Percentiles rank a stretch among this genome's conserved stretches.
phyloP scores from a whole-genome alignment of 2,113 vertebrate species.

The Petaurus breviceps region DNA sequence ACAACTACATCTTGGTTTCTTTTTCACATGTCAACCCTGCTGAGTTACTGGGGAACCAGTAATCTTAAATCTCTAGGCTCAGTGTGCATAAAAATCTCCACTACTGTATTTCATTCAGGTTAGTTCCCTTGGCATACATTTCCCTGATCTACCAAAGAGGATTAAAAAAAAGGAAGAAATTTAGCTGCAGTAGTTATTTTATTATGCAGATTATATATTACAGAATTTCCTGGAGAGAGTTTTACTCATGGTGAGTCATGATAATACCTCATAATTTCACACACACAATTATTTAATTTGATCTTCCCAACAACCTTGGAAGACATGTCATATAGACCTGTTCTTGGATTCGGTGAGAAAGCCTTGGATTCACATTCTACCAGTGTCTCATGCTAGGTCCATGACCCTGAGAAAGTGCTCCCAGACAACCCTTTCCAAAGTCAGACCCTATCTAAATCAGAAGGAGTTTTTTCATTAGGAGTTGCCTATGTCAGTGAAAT shows the following conservation, averaged over 20 bases:
- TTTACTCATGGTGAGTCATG: neutral
- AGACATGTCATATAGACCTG: neutral
- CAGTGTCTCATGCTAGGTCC: neutral
- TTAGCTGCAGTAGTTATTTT: neutral
- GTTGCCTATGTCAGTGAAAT: neutral
- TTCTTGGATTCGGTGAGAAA: neutral
- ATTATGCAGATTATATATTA: neutral
- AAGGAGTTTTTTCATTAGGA: neutral
- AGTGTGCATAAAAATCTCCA: neutral
- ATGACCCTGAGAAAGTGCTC: neutral
- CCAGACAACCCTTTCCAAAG: neutral
- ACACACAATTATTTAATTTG: neutral
- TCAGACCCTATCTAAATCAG: neutral
- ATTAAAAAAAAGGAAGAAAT: neutral
- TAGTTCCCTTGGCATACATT: neutral
- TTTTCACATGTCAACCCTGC: neutral
- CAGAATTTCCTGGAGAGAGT: neutral
- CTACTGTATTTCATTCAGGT: neutral
- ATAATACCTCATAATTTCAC: neutral
- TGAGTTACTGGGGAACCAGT: neutral
- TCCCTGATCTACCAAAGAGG: constrained; percentile 6
- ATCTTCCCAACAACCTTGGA: neutral
- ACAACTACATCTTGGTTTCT: neutral
- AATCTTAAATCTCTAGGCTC: neutral
- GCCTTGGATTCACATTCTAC: neutral